Evolutionary conservation across 2,888 invertebrate species (phyloP), one percentile per base, ranked within the genome.

Genomic region (Drosophila paranaensis): DNA sequence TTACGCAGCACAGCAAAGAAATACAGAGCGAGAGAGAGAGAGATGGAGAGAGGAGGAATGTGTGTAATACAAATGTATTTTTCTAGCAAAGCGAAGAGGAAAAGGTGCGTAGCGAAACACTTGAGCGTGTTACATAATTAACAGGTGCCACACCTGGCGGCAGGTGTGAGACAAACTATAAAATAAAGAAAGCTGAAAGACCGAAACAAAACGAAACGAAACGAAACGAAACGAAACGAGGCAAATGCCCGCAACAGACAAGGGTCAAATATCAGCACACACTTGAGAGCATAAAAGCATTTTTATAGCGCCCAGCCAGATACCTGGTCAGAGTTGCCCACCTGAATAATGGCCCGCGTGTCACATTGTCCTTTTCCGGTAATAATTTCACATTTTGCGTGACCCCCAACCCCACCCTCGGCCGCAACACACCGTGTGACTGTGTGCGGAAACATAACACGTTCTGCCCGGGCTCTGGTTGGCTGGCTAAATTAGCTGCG

Each of bases 41-140:
- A 40, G 27, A 27, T 2, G 3, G 27, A 9, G n/a, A 8, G 30
- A 8, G 43, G 6, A 16, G 16, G 6, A 50, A 13, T 33, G 40
- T 20, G 45, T 20, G 53, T 33, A 51, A 58, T 60, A 76, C 53
- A 73, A 75, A 77, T 73, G 73, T 53, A 65, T 71, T 77, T 81
- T 77, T 76, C 71, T 72, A 71, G 53, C 77, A 68, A 62, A 72
- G 65, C 58, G 71, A 69, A 65, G 73, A 75, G 73, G 70, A 50
- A 51, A 72, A 82, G 89, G 88, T 89, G 89, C 89, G 86, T 89
- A 87, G 77, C 76, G 64, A 72, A 80, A 87, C 88, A 87, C 85
- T 76, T 81, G 71, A 77, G 76, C 80, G 76, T 83, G 88, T 69
- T 88, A 76, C 72, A 89, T 85, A 89, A 85, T 89, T 89, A 87